These are phyloP conservation scores for Aporophyla nigra DNA, from an alignment of 2,888 invertebrate genomes.

Conservation along the genomic window DNA sequence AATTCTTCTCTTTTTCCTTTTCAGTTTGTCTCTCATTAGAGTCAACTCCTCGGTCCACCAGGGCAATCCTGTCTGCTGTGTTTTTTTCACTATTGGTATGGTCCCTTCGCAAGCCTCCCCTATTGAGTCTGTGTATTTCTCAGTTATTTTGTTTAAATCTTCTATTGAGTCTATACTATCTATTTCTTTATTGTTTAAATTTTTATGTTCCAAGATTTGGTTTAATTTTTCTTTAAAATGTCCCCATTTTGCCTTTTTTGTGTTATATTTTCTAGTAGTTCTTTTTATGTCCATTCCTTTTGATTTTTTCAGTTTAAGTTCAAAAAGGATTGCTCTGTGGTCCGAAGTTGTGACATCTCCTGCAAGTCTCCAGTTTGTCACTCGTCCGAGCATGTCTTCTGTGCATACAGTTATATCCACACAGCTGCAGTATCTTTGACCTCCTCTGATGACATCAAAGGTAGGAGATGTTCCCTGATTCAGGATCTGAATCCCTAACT, in stretches of 20 bases:
- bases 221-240: not conserved
- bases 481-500: not conserved
- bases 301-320: not conserved
- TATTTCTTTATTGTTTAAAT: not conserved
- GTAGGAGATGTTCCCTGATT: not conserved
- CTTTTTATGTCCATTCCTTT: conserved; percentile 2
- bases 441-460: not conserved
- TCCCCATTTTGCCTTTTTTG: conserved; percentile 11
- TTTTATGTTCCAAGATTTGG: not conserved
- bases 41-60: conserved; percentile 12
- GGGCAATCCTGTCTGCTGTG: not conserved
- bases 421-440: not conserved
- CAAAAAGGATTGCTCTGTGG: not conserved
- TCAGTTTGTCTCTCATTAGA: not conserved
- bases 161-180: too few relatives aligned
- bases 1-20: not conserved
- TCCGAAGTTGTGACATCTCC: conserved; percentile 4
- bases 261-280: not conserved
- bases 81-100: not conserved
- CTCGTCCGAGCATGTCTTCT: not conserved
- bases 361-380: conserved; percentile 2
- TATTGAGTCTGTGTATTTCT: too few relatives aligned
- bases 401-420: not conserved
- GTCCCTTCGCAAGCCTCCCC: not conserved
- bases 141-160: too few relatives aligned